phyloP scores from a whole-genome alignment of 1,140 invertebrate species.

The Drosophila persimilis region DNA sequence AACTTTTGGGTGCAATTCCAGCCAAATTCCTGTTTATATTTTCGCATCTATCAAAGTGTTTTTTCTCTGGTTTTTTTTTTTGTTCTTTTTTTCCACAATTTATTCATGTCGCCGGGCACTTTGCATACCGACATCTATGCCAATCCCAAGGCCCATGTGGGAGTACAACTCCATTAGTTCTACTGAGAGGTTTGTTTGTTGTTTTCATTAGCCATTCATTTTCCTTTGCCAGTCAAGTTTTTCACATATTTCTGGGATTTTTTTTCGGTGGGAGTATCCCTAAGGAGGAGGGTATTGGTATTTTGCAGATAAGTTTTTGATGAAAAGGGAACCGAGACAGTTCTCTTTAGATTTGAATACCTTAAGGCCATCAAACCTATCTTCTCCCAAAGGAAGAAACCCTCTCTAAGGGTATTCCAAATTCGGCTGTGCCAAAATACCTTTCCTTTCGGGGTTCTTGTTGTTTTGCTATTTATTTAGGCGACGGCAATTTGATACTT shows the following conservation, averaged over 20 bases:
- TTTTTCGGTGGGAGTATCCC: not conserved
- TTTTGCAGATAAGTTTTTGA: no score
- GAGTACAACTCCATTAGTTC: constrained; percentile 62
- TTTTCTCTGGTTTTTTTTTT: constrained; percentile 33
- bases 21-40: constrained; percentile 29
- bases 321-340: no score
- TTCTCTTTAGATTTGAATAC: no score
- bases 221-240: constrained; percentile 16
- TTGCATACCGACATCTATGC: constrained; percentile 30
- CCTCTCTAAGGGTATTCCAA: no score
- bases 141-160: not conserved
- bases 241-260: constrained; percentile 31
- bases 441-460: constrained; percentile 42
- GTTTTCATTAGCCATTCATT: constrained; percentile 64
- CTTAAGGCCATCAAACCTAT: no score
- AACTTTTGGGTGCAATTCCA: constrained; percentile 33
- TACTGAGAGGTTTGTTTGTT: constrained; percentile 59
- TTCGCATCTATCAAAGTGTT: constrained; percentile 67
- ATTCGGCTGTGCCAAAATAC: no score
- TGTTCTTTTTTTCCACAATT: constrained; percentile 66
- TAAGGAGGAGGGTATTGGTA: no score
- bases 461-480: constrained; percentile 50
- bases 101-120: constrained; percentile 70
- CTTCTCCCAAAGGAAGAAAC: no score
- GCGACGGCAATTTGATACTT: constrained; percentile 66